Base-by-base conservation (phyloP, 23 tunicate genomes). In the Ascidia mentula region DNA sequence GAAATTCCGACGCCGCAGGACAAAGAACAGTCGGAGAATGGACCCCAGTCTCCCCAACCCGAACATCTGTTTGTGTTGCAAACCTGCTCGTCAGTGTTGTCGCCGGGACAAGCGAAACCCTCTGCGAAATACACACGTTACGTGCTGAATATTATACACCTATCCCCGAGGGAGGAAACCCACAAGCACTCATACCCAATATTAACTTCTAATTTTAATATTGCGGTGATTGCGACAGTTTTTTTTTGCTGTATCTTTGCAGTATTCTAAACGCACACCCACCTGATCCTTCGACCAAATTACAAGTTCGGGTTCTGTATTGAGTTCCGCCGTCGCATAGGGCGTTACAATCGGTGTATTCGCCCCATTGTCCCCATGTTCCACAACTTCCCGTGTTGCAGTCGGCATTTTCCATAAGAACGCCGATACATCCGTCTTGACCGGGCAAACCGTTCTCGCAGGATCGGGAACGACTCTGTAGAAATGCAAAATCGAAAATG, bases 41-140 rank as follows among this genome's bases (percentile, higher is more conserved):
- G 83, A 28, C 84, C 82, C 90, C 90, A 94, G 38, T 35, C 75
- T 26, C 69, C 53, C 98, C 98, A 94, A 20, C 69, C 45, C 13
- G 85, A 59, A 40, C 98, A 94, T 22, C 65, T 72, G 40, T 60
- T 0, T 0, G 73, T 34, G 82, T 82, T 92, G 65, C 97, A 92
- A 8, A 37, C 46, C 22, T 74, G 60, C 22, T 22, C 73, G 0
- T 92, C 92, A 22, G 42, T 39, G 0, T 77, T 65, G 13, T 74
- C 79, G 13, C 97, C 97, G 22, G 22, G 78, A 61, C 97, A 92
- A 42, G 45, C 45, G n/a, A 35, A 22, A 36, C 34, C 61, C 28
- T 33, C 88, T 84, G 82, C 18, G 38, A 45, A 80, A 18, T 69
- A 69, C 8, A 28, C 8, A n/a, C 34, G 8, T n/a, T n/a, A n/a